Evolutionary conservation across 2,797 vertebrate genomes (phyloP), one percentile per base, ranked within the genome.

Genomic region (Etheostoma perlongum): DNA sequence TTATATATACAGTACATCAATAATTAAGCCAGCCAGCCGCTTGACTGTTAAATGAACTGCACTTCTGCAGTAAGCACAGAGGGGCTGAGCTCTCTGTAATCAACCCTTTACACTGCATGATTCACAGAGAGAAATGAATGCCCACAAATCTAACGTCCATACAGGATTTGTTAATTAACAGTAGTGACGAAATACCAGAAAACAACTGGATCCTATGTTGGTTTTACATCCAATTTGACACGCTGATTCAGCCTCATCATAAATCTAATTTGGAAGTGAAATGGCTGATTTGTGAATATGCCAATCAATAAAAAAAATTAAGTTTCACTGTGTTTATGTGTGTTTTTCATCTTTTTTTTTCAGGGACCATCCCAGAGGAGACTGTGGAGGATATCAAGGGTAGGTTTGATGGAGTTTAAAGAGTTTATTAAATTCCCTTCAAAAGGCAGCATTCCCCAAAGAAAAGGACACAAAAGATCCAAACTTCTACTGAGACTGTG

Each of bases 341-440:
- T 4, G 61, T 63, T 23, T 18, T 47, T 78, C 11, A n/a, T 81
- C 9, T 78, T 42, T 44, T 55, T 55, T 44, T 33, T 82, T 40
- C 36, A 99, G 98, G 97, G 64, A 96, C 95, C 46, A 92, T 99
- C 79, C 94, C 96, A 78, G 98, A 99, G 91, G 96, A 98, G 33
- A 91, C 96, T 30, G 95, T 99, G 76, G 98, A 99, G 82, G 98
- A 99, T 79, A 97, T 99, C 85, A 99, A 99, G 94, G 98, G 98
- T 99, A 91, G 78, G 88, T 85, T 74, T 60, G 23, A 68, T 25
- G n/a, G 14, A 70, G 11, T 48, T 60, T 69, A 65, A 66, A 44
- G 42, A 0, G 53, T 44, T 67, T 61, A 55, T 47, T 58, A 57
- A 23, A 23, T 76, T 36, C 9, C 36, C 33, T 51, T 61, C 66